phyloP scores from a whole-genome alignment of 2,888 invertebrate species.

The Tubulanus polymorphus region DNA sequence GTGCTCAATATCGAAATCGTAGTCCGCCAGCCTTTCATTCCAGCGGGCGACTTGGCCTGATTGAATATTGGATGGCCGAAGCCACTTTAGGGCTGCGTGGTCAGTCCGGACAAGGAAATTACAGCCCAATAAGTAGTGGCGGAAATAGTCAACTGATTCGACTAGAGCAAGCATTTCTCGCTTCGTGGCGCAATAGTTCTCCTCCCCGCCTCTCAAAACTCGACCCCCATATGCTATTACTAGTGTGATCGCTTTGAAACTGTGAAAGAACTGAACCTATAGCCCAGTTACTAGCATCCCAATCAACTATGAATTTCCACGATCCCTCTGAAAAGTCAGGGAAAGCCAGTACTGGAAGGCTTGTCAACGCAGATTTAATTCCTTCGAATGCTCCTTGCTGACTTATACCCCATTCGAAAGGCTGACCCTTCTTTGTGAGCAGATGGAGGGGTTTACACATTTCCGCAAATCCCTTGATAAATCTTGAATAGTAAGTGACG shows the following conservation, averaged over 20 bases:
- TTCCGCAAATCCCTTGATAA: constrained; percentile 1
- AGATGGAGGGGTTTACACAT: constrained; percentile 1
- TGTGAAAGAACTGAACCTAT: not conserved
- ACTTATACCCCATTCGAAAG: not conserved
- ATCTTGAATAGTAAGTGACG: constrained; percentile 4
- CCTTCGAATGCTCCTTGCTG: not conserved
- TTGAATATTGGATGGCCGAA: not conserved
- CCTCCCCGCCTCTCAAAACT: not conserved
- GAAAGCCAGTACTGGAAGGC: not conserved
- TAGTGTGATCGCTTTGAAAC: not conserved
- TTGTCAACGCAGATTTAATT: not conserved
- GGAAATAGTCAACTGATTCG: not conserved
- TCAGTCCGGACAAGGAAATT: not conserved
- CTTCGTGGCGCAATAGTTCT: not conserved
- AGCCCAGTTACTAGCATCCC: not conserved
- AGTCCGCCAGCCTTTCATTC: too few relatives aligned
- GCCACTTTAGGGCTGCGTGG: not conserved
- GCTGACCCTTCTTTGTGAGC: constrained; percentile 1
- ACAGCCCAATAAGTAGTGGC: not conserved
- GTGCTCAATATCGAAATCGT: too few relatives aligned
- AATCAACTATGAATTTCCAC: not conserved
- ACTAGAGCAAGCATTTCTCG: not conserved
- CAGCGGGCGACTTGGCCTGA: not conserved
- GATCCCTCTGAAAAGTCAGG: not conserved
- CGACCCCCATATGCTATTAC: not conserved